A percentile compares a stretch with the other conserved stretches of the same genome.
These are phyloP conservation scores for Batillaria attramentaria DNA, from an alignment of 1,140 invertebrate species.

Conservation along the genomic window DNA sequence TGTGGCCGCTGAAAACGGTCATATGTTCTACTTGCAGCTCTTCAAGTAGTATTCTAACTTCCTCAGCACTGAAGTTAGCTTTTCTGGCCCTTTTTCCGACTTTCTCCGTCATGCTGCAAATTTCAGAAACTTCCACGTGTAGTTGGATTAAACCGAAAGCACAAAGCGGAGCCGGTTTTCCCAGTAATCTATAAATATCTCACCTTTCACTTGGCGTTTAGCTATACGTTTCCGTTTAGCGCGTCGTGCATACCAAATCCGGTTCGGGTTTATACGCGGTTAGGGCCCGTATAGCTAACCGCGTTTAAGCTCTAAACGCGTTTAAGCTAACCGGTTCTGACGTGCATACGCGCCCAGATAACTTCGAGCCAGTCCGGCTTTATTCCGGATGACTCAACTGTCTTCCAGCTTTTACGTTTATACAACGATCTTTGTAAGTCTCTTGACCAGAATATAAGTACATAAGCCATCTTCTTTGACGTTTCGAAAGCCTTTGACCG, in stretches of 20 bases:
- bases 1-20: too few species aligned
- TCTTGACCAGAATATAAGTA: too few species aligned
- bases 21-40: too few species aligned
- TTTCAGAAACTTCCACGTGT: conserved; percentile 17
- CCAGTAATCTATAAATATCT: conserved; percentile 9
- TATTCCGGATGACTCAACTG: too few species aligned
- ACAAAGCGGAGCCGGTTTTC: conserved; percentile 6
- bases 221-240: conserved; percentile 14
- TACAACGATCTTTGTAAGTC: too few species aligned
- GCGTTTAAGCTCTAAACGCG: not conserved
- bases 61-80: conserved; percentile 20
- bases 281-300: conserved; percentile 17
- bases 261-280: conserved; percentile 18
- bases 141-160: conserved; percentile 15
- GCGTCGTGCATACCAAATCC: conserved; percentile 15
- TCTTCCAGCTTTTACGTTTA: too few species aligned
- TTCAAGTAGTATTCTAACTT: conserved; percentile 1
- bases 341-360: too few species aligned
- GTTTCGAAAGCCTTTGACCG: too few species aligned
- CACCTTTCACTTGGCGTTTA: conserved; percentile 12
- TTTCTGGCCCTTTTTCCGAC: conserved; percentile 14
- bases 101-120: conserved; percentile 15
- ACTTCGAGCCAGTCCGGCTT: too few species aligned
- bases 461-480: too few species aligned
- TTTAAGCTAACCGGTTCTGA: too few species aligned